phyloP scores from a whole-genome alignment of 2,797 vertebrate species.

The Chrysocyon brachyurus region DNA sequence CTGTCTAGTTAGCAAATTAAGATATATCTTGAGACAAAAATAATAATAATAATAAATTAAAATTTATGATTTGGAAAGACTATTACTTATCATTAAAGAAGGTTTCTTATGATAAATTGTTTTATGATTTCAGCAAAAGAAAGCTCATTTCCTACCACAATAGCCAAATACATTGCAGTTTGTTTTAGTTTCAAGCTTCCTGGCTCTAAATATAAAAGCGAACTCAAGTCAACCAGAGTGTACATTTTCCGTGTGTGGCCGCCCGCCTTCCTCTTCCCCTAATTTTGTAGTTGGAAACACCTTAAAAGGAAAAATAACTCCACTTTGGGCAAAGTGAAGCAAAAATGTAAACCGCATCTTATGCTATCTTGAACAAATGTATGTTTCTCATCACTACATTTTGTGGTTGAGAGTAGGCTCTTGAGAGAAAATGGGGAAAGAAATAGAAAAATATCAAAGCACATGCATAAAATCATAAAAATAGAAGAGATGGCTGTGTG shows the following conservation, averaged over 20 bases:
- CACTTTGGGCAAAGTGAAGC: constrained; percentile 60
- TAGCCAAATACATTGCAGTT: constrained; percentile 52
- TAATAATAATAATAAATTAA: background rate
- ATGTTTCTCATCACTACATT: constrained; percentile 9
- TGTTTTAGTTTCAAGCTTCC: constrained; percentile 76
- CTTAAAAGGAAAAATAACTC: constrained; percentile 77
- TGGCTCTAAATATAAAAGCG: constrained; percentile 78
- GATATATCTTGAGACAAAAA: background rate
- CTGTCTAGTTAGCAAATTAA: constrained; percentile 35
- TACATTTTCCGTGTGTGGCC: constrained; percentile 78
- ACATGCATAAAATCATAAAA: background rate
- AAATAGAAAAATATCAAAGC: constrained; percentile 61
- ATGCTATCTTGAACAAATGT: constrained; percentile 45
- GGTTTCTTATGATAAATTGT: constrained; percentile 61
- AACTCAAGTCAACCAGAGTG: constrained; percentile 66
- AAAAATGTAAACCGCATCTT: constrained; percentile 50
- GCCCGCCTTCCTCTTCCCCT: constrained; percentile 33
- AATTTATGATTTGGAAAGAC: constrained; percentile 61
- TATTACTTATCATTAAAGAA: constrained; percentile 60
- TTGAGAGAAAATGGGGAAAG: constrained; percentile 51
- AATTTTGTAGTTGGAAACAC: constrained; percentile 76
- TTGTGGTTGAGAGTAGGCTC: background rate
- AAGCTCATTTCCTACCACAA: constrained; percentile 65
- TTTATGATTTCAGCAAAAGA: constrained; percentile 52
- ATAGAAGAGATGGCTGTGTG: constrained; percentile 11